Conservation (phyloP, 2,113 vertebrate species). For the Smithornis capensis region DNA sequence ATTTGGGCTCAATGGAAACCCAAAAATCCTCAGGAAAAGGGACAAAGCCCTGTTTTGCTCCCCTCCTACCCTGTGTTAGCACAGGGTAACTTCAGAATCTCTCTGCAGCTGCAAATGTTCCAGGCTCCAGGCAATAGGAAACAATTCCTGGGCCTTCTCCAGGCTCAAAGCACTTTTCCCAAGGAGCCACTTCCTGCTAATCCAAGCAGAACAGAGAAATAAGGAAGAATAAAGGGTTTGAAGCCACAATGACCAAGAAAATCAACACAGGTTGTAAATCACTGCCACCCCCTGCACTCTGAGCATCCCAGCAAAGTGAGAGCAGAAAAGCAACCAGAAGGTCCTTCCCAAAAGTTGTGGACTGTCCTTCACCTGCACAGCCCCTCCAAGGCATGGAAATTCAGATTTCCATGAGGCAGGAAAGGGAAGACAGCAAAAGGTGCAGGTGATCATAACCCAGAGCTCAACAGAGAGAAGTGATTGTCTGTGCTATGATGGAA, state of each 20-base stretch:
- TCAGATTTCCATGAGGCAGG: not conserved
- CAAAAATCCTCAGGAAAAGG: accelerated
- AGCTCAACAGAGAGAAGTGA: not conserved
- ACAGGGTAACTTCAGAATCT: not conserved
- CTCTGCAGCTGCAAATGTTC: accelerated
- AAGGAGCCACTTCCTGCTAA: not conserved
- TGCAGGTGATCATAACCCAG: not conserved
- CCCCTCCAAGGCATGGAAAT: not conserved
- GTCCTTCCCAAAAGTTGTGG: not conserved
- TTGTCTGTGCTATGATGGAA: not conserved
- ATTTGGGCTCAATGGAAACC: not conserved
- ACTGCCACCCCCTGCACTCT: not conserved
- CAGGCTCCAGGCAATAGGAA: not conserved
- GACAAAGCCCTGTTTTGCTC: not conserved
- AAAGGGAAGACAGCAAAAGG: not conserved
- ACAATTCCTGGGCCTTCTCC: not conserved
- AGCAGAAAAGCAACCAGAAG: not conserved
- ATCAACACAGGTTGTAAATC: not conserved
- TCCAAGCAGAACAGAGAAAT: not conserved
- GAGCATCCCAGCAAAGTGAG: not conserved
- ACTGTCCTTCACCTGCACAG: too few relatives aligned
- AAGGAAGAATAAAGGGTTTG: not conserved
- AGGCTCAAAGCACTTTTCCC: not conserved
- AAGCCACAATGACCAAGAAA: not conserved
- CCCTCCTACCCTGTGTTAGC: not conserved